These are phyloP conservation scores for Synanthedon tipuliformis DNA, from an alignment of 2,888 invertebrate species.

Conservation along the genomic window DNA sequence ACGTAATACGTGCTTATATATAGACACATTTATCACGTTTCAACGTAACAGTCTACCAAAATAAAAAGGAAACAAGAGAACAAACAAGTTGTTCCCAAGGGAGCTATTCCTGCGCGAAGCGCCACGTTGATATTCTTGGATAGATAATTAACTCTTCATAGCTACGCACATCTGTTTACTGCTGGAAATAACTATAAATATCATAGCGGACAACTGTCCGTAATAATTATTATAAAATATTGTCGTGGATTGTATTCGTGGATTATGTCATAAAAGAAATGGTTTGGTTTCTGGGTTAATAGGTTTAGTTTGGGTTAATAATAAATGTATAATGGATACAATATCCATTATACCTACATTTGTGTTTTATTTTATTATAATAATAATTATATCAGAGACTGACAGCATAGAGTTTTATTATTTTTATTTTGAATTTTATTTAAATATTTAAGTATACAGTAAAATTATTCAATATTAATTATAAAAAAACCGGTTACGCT, in stretches of 20 bases:
- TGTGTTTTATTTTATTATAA: too few species aligned
- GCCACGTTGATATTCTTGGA: constrained; percentile 46
- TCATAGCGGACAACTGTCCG: constrained; percentile 19
- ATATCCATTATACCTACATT: too few species aligned
- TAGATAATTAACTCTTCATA: constrained; percentile 64
- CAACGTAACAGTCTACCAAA: constrained; percentile 20
- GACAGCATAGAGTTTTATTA: too few species aligned
- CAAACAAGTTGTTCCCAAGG: constrained; percentile 39
- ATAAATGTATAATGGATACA: too few species aligned
- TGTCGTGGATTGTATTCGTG: not conserved
- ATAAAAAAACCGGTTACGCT: too few species aligned
- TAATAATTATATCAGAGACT: too few species aligned
- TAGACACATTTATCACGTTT: constrained; percentile 13
- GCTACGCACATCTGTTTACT: constrained; percentile 57
- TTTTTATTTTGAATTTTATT: too few species aligned
- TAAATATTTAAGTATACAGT: too few species aligned
- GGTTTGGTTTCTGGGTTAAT: not conserved
- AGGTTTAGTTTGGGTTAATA: too few species aligned
- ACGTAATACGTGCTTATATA: not conserved
- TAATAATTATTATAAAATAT: constrained; percentile 8
- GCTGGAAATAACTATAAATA: constrained; percentile 21
- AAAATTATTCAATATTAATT: too few species aligned
- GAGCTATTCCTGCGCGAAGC: constrained; percentile 38
- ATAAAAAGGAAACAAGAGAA: constrained; percentile 33
- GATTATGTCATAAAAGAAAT: not conserved